Evolutionary conservation across 2,888 invertebrate species (phyloP).

Genomic region (Dynastes hyllus): DNA sequence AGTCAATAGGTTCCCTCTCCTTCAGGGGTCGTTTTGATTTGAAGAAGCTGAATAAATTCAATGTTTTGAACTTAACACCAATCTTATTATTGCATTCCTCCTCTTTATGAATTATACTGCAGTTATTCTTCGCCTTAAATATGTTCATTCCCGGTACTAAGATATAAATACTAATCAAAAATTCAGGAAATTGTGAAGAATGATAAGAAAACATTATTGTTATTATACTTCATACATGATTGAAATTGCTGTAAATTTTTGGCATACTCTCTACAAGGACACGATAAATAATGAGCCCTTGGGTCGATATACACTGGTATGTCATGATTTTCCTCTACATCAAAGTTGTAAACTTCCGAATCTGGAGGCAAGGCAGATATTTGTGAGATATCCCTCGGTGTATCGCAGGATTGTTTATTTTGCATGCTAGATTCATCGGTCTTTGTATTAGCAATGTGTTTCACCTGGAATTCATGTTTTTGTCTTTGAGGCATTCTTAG

Average conservation of each 20-base stretch:
- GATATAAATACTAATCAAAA: background rate
- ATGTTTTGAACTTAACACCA: constrained; percentile 21
- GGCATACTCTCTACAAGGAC: constrained; percentile 46
- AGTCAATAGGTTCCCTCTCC: constrained; percentile 56
- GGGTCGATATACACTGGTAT: background rate
- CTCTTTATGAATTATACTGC: constrained; percentile 16
- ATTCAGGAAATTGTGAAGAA: background rate
- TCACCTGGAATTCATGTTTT: constrained; percentile 46
- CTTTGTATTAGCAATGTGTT: constrained; percentile 31
- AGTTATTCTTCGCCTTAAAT: constrained; percentile 10
- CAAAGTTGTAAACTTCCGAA: constrained; percentile 42
- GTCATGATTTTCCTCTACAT: background rate
- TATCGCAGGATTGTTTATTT: constrained; percentile 48
- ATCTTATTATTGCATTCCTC: constrained; percentile 31
- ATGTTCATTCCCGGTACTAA: constrained; percentile 19
- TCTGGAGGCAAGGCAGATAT: constrained; percentile 55
- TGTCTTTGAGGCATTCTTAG: background rate
- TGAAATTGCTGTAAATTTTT: constrained; percentile 19
- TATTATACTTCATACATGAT: constrained; percentile 3
- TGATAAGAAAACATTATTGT: too few species aligned
- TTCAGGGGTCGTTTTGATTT: constrained; percentile 39
- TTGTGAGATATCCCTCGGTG: constrained; percentile 59
- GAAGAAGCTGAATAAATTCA: constrained; percentile 49
- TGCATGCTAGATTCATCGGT: background rate
- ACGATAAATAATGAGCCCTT: constrained; percentile 29